Percentiles rank a stretch among this genome's conserved stretches.
Conservation (phyloP, 2,888 invertebrate species). For the Morpho deidamia region DNA sequence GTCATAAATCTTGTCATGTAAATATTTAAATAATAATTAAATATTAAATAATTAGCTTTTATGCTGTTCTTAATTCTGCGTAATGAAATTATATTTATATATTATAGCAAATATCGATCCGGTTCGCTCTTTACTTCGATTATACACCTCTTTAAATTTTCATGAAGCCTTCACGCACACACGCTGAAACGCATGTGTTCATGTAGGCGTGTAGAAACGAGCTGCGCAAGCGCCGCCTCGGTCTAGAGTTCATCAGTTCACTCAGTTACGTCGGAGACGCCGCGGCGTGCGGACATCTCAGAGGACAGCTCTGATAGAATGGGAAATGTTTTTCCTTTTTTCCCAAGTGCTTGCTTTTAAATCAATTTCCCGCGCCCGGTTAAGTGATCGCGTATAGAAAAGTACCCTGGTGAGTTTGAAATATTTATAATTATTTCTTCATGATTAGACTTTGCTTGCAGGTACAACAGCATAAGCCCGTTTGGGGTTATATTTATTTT, state of each 20-base stretch:
- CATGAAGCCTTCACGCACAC: conserved; percentile 53
- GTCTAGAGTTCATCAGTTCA: conserved; percentile 17
- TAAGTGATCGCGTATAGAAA: conserved; percentile 49
- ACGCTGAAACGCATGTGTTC: conserved; percentile 35
- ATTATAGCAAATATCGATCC: no score
- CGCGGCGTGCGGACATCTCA: conserved; percentile 39
- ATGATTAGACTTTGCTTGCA: conserved; percentile 47
- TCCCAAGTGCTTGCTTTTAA: no score
- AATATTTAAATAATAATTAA: no score
- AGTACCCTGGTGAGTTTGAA: conserved; percentile 43
- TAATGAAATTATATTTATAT: no score
- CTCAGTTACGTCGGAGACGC: conserved; percentile 50
- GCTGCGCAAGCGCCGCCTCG: conserved; percentile 61
- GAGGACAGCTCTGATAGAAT: conserved; percentile 36
- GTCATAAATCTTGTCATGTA: no score
- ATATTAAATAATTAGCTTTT: no score
- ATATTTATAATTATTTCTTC: conserved; percentile 37
- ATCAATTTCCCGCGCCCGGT: no score
- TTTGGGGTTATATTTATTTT: conserved; percentile 28
- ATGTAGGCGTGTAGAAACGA: conserved; percentile 51
- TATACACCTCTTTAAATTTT: conserved; percentile 53
- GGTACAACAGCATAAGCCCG: conserved; percentile 36
- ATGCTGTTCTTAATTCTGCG: no score
- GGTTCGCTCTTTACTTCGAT: no score
- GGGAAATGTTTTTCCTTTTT: no score